Conservation (phyloP, 2,113 vertebrate genomes). For the Pygoscelis adeliae region DNA sequence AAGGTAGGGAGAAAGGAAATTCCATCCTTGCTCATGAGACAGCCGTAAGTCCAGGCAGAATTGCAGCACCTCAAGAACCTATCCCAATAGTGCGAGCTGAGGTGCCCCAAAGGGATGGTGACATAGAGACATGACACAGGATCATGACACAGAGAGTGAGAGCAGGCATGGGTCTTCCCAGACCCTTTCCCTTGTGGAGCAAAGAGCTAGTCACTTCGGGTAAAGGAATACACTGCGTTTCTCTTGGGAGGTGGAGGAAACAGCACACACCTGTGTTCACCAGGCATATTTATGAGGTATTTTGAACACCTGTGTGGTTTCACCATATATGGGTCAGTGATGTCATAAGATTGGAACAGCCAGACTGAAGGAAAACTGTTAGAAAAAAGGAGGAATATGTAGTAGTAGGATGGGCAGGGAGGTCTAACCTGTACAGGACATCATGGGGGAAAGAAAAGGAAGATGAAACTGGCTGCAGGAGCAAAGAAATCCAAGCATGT, state of each 20-base stretch:
- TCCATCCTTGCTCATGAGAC: not conserved
- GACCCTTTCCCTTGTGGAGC: not conserved
- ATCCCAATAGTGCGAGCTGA: not conserved
- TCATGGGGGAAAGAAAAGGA: not conserved
- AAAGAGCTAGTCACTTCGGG: no score
- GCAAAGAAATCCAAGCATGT: not conserved
- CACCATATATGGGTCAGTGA: not conserved
- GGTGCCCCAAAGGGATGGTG: not conserved
- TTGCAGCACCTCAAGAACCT: rapidly evolving
- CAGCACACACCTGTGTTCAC: not conserved
- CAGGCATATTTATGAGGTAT: not conserved
- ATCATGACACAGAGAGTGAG: not conserved
- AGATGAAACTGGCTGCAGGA: not conserved
- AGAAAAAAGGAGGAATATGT: not conserved
- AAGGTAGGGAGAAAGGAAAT: not conserved
- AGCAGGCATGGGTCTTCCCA: not conserved
- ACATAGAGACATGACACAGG: not conserved
- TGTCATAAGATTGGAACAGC: not conserved
- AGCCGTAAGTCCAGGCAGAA: not conserved
- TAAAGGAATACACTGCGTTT: not conserved
- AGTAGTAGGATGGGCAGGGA: not conserved
- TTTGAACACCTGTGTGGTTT: not conserved
- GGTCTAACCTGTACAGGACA: not conserved
- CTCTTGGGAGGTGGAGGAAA: not conserved
- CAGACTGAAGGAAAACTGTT: not conserved